Evolutionary conservation across 2,797 vertebrate genomes (phyloP).

Genomic region (Dermochelys coriacea): DNA sequence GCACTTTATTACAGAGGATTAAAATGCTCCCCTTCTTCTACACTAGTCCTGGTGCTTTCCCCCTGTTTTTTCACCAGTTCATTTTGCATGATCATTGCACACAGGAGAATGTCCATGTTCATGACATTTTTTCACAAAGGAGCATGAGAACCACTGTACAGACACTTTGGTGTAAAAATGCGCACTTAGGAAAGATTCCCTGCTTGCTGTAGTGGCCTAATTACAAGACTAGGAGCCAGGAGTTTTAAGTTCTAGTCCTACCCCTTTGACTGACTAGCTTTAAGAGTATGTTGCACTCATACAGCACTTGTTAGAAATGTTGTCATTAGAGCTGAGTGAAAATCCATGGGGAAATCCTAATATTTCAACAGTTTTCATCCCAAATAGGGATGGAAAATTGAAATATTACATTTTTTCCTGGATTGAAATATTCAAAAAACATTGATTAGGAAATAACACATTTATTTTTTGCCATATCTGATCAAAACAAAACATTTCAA

Average conservation of each 20-base stretch:
- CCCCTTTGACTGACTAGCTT: background rate
- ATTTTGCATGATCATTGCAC: background rate
- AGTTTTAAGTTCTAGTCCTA: background rate
- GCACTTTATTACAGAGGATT: background rate
- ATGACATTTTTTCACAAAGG: background rate
- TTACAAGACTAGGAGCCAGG: background rate
- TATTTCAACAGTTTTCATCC: background rate
- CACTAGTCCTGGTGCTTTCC: rapidly evolving
- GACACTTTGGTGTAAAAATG: background rate
- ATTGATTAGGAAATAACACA: background rate
- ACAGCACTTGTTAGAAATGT: background rate
- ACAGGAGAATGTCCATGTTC: background rate
- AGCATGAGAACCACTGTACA: background rate
- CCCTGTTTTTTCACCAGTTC: rapidly evolving
- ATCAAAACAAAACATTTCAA: background rate
- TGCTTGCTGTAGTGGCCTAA: background rate
- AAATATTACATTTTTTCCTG: background rate
- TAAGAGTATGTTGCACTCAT: too few species aligned
- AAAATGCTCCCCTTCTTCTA: background rate
- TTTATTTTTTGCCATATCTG: background rate
- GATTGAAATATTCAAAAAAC: background rate
- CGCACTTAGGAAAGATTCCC: background rate
- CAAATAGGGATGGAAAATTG: background rate
- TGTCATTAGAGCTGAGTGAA: background rate
- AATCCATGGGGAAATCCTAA: background rate